These are phyloP conservation scores for Scaptomyza cyrtandrae DNA, from an alignment of 2,888 invertebrate species.

Conservation along the genomic window DNA sequence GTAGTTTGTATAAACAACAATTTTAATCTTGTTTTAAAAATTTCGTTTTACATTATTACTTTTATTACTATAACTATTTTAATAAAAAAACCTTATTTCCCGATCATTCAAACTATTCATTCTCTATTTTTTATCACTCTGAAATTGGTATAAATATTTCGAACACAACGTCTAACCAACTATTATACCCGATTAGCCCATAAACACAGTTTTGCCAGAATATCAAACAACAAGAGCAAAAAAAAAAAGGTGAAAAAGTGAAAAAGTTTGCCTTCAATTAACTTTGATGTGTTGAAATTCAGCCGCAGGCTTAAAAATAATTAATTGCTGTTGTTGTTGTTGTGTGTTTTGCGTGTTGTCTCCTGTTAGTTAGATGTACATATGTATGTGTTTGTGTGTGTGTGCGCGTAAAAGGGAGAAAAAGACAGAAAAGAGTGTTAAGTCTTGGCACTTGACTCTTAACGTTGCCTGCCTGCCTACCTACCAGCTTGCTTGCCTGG, in stretches of 20 bases:
- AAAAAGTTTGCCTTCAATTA: conserved; percentile 72
- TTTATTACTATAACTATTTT: too few species aligned
- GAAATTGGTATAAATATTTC: too few species aligned
- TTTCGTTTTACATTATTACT: too few species aligned
- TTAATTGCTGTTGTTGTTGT: conserved; percentile 63
- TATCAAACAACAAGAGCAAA: conserved; percentile 1
- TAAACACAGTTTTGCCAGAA: conserved; percentile 2
- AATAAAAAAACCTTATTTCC: too few species aligned
- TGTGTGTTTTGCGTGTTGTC: conserved; percentile 10
- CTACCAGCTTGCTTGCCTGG: not conserved
- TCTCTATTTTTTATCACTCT: too few species aligned
- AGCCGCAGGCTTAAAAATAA: conserved; percentile 75
- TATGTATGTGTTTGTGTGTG: conserved; percentile 4
- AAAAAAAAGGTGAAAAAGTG: conserved; percentile 52
- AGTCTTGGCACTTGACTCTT: conserved; percentile 48
- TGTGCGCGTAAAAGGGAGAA: not conserved
- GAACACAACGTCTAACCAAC: not conserved
- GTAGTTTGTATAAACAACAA: too few species aligned
- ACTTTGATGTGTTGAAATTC: conserved; percentile 69
- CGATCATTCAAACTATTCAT: too few species aligned
- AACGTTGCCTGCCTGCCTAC: conserved; percentile 18
- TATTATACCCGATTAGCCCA: not conserved
- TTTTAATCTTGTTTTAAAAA: too few species aligned
- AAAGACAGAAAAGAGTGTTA: conserved; percentile 37
- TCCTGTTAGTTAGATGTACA: conserved; percentile 10